phyloP scores from a whole-genome alignment of 2,888 invertebrate genomes.

The Melanargia galathea region DNA sequence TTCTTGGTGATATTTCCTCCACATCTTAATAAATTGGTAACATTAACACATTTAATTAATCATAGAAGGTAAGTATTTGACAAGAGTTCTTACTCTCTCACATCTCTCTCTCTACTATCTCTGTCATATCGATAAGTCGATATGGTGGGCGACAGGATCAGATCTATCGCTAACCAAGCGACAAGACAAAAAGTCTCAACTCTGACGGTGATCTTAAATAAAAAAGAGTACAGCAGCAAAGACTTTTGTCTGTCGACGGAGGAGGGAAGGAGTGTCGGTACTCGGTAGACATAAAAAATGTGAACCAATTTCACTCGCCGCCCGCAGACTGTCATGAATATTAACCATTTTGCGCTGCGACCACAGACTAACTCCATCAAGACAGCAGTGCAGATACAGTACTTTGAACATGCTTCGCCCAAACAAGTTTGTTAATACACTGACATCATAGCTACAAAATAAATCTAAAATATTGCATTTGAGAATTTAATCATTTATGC shows the following conservation, averaged over 20 bases:
- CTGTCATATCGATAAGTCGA: too few relatives aligned
- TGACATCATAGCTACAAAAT: not conserved
- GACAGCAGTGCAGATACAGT: constrained; percentile 23
- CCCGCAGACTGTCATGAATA: constrained; percentile 77
- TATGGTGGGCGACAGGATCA: too few relatives aligned
- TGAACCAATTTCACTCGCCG: constrained; percentile 74
- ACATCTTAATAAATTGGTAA: too few relatives aligned
- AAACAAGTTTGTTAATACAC: too few relatives aligned
- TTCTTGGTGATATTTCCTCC: too few relatives aligned
- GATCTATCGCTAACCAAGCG: too few relatives aligned
- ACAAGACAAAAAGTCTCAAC: not conserved
- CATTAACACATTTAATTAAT: too few relatives aligned
- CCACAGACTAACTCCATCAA: constrained; percentile 49
- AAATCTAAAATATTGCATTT: too few relatives aligned
- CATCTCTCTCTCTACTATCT: too few relatives aligned
- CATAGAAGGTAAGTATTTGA: too few relatives aligned
- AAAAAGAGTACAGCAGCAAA: constrained; percentile 53
- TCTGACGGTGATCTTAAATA: constrained; percentile 50
- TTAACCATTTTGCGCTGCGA: constrained; percentile 69
- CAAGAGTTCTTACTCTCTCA: too few relatives aligned
- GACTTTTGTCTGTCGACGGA: constrained; percentile 53
- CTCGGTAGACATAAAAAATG: constrained; percentile 71
- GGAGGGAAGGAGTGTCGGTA: constrained; percentile 49
- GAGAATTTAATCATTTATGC: too few relatives aligned
- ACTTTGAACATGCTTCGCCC: not conserved